Evolutionary conservation across 2,888 invertebrate species (phyloP).

Genomic region (Acronicta aceris): DNA sequence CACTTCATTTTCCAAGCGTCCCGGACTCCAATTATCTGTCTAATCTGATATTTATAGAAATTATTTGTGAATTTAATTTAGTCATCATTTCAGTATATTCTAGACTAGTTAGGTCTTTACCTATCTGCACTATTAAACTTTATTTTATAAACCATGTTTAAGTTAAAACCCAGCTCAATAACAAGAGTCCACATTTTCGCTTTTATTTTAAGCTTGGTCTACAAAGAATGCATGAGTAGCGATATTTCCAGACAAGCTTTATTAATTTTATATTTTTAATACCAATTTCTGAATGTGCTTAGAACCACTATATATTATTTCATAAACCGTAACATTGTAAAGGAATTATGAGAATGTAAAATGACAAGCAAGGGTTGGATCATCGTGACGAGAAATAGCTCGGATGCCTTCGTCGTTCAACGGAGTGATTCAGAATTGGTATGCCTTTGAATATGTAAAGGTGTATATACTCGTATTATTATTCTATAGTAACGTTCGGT

Average conservation of each 20-base stretch:
- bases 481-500: neutral
- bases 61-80: no score
- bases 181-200: no score
- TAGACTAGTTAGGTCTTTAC: no score
- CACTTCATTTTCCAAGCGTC: no score
- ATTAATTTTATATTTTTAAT: constrained; percentile 10
- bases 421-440: constrained; percentile 66
- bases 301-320: constrained; percentile 29
- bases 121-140: no score
- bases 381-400: constrained; percentile 56
- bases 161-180: no score
- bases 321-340: constrained; percentile 31
- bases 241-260: neutral
- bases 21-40: no score
- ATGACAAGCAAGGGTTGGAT: constrained; percentile 55
- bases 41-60: no score
- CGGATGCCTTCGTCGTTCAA: constrained; percentile 51
- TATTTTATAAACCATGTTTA: no score
- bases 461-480: constrained; percentile 25
- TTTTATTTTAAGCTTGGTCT: no score
- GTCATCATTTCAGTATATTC: no score
- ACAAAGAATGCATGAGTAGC: neutral
- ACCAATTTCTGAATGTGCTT: constrained; percentile 1
- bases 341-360: constrained; percentile 54
- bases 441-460: constrained; percentile 62